These are phyloP conservation scores for Athetis lepigone DNA, from an alignment of 2,888 invertebrate species.

Conservation along the genomic window DNA sequence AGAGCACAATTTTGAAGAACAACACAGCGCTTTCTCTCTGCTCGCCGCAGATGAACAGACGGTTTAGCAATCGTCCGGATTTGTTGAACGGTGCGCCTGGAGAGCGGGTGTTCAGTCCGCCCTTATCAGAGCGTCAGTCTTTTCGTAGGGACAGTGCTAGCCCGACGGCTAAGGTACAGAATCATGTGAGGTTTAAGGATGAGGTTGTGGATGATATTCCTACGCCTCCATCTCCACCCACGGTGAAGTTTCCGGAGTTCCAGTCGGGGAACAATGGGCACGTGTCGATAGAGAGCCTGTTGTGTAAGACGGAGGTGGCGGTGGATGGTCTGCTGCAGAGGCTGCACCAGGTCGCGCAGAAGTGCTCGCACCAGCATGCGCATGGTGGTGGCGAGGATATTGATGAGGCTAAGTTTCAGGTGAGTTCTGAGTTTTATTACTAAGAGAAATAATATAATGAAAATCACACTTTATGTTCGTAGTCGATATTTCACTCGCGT, in stretches of 20 bases:
- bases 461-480: no score
- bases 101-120: conserved; percentile 83
- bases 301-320: conserved; percentile 93
- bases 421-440: conserved; percentile 69
- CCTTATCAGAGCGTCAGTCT: conserved; percentile 78
- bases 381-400: conserved; percentile 94
- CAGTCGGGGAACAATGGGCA: conserved; percentile 89
- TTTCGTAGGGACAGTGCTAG: conserved; percentile 78
- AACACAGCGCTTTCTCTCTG: conserved; percentile 86
- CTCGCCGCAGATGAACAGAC: conserved; percentile 90
- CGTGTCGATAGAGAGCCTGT: conserved; percentile 90
- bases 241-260: conserved; percentile 82
- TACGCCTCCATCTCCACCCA: conserved; percentile 86
- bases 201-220: conserved; percentile 85
- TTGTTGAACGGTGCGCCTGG: conserved; percentile 84
- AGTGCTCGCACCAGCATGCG: conserved; percentile 93
- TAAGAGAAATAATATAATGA: neutral
- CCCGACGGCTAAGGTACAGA: conserved; percentile 81
- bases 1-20: conserved; percentile 86
- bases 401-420: conserved; percentile 94
- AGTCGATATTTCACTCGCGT: neutral
- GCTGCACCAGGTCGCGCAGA: conserved; percentile 93
- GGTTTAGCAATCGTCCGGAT: conserved; percentile 86
- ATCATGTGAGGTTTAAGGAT: conserved; percentile 88
- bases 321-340: conserved; percentile 92